Conservation (phyloP, 2,888 invertebrate species). For the Calliscelio sp. region DNA sequence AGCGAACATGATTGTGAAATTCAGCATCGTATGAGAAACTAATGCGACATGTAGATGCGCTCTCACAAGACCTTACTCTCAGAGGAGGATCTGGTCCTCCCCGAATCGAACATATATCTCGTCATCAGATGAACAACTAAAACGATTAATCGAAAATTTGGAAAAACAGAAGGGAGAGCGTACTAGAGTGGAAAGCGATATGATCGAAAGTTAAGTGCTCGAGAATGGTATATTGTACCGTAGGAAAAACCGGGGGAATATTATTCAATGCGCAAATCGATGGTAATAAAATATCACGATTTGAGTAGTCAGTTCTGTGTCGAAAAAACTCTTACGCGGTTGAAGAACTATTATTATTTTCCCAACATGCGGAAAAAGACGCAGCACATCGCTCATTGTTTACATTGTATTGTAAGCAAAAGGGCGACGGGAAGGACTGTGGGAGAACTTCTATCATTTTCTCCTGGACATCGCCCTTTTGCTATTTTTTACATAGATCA, state of each 20-base stretch:
- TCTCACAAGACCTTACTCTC: not conserved
- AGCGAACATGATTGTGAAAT: not conserved
- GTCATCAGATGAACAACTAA: constrained; percentile 34
- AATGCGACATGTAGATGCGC: not conserved
- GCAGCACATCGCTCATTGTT: constrained; percentile 65
- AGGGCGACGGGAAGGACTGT: constrained; percentile 58
- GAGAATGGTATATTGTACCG: constrained; percentile 28
- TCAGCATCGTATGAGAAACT: not conserved
- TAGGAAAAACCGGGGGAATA: constrained; percentile 9
- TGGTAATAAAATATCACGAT: constrained; percentile 70
- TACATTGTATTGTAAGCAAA: constrained; percentile 69
- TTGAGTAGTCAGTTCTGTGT: constrained; percentile 39
- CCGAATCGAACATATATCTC: too few species aligned
- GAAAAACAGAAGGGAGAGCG: constrained; percentile 31
- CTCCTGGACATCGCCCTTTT: not conserved
- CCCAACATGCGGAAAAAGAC: constrained; percentile 66
- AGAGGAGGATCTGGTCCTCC: too few species aligned
- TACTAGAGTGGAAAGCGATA: not conserved
- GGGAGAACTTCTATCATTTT: constrained; percentile 68
- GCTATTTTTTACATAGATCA: not conserved
- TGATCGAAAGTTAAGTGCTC: constrained; percentile 6
- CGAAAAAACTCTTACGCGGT: constrained; percentile 60
- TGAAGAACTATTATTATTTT: constrained; percentile 72
- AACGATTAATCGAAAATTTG: constrained; percentile 27
- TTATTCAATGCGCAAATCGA: constrained; percentile 25